Evolutionary conservation across 64 coral and sea anemone species (phyloP), one percentile per base, ranked within the genome.

Genomic region (Montipora cactus): DNA sequence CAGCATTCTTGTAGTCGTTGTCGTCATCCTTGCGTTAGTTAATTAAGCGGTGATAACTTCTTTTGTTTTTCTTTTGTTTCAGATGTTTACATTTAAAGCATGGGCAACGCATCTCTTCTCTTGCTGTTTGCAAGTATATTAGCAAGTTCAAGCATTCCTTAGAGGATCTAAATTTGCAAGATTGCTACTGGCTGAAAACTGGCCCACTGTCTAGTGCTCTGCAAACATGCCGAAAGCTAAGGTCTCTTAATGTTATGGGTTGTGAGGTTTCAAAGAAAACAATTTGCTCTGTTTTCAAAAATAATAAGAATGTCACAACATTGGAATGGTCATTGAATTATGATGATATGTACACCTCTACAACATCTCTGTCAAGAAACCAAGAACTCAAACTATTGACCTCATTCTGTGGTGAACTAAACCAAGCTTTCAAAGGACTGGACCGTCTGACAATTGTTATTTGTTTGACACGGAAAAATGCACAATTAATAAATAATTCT

Each of bases 111-210:
- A 18, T 52, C 2, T 86, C 82, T 16, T 51, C 82, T 10, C 3
- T 8, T 9, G 7, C 8, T 15, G 67, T 72, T 37, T 86, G 64
- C 44, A 71, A 51, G 7, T 86, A 86, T 37, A 86, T 86, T 64
- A 21, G 64, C 66, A 86, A 86, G 64, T 86, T 71, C n/a, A 86
- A 86, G 19, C 66, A 86, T 50, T 86, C 82, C 0, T 45, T 86
- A 4, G 62, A 86, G 67, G 66, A 72, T 22, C 37, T 86, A 15
- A 70, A 86, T 86, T 48, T 86, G n/a, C 82, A 49, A 50, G 82
- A 86, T 11, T 86, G 82, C 22, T 86, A 86, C 46, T 86, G 82
- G 82, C 10, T 86, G 5, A 70, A 86, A 86, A 47, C 44, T 49
- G 82, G 7, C 47, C 23, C 47, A 8, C 82, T 86, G 49, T 86